These are phyloP conservation scores for Brachionus koreanus DNA, from an alignment of 1,140 invertebrate species.

Conservation along the genomic window DNA sequence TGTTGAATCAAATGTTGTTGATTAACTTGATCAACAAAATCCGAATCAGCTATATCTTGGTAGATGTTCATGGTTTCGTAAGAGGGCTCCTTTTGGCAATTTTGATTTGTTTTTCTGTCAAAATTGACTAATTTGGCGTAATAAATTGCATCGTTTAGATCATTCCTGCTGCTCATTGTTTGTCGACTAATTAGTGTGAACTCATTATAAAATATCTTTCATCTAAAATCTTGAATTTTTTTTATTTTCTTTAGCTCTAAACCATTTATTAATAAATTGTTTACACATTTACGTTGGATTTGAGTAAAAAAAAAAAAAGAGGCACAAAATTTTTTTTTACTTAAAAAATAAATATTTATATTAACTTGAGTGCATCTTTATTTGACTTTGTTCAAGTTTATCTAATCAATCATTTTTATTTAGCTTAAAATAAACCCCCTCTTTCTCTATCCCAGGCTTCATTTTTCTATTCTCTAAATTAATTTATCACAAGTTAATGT, in stretches of 20 bases:
- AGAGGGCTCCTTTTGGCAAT: background rate
- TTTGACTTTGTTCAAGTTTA: background rate
- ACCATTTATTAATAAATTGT: background rate
- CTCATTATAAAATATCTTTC: background rate
- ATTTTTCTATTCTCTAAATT: too few relatives aligned
- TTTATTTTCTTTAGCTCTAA: background rate
- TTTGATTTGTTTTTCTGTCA: background rate
- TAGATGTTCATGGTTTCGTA: background rate
- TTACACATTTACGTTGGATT: background rate
- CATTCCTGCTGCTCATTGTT: background rate
- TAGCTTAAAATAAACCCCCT: too few relatives aligned
- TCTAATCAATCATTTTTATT: background rate
- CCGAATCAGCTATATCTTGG: background rate
- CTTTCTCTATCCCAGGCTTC: too few relatives aligned
- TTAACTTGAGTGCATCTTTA: background rate
- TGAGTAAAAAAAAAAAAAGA: background rate
- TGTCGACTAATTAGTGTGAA: background rate
- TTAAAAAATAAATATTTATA: background rate
- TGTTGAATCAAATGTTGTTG: constrained; percentile 25
- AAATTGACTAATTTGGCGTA: constrained; percentile 35
- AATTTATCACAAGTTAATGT: too few relatives aligned
- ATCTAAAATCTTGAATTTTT: background rate
- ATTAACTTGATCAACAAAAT: constrained; percentile 15
- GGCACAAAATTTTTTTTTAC: background rate
- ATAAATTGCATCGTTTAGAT: constrained; percentile 24